Conservation (phyloP, 2,888 invertebrate genomes). For the Toxonevra muliebris region DNA sequence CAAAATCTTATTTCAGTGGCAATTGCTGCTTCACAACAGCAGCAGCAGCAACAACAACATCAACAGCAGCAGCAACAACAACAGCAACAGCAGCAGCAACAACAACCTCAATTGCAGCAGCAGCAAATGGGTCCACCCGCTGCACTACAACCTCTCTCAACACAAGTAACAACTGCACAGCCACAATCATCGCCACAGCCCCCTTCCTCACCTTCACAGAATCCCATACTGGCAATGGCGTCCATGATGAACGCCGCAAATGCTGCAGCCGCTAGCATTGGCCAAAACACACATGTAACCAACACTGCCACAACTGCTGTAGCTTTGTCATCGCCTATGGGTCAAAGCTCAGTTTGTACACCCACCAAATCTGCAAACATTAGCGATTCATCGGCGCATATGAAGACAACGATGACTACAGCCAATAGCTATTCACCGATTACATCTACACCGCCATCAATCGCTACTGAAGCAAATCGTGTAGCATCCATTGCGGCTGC, state of each 20-base stretch:
- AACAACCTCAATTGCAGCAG: constrained; percentile 38
- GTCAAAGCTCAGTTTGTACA: constrained; percentile 26
- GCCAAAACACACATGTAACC: constrained; percentile 35
- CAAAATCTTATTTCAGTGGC: constrained; percentile 38
- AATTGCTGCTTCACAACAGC: constrained; percentile 40
- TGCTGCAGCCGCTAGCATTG: constrained; percentile 34
- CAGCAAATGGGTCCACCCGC: constrained; percentile 64
- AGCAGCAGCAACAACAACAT: constrained; percentile 44
- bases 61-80: constrained; percentile 46
- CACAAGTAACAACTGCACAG: constrained; percentile 30
- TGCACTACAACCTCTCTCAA: constrained; percentile 66
- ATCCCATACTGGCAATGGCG: constrained; percentile 65
- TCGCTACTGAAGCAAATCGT: constrained; percentile 25
- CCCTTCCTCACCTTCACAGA: constrained; percentile 58
- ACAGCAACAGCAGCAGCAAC: constrained; percentile 53
- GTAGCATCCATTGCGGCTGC: constrained; percentile 9
- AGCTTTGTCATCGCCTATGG: constrained; percentile 42
- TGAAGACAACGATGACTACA: constrained; percentile 7
- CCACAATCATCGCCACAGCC: constrained; percentile 37
- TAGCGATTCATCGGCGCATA: constrained; percentile 21
- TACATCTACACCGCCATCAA: constrained; percentile 12
- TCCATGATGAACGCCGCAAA: constrained; percentile 57
- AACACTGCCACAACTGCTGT: constrained; percentile 33
- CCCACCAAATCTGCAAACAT: constrained; percentile 36
- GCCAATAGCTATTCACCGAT: constrained; percentile 18